Percentiles rank a stretch among this genome's conserved stretches.
These are phyloP conservation scores for Periplaneta americana DNA, from an alignment of 1,140 invertebrate genomes.

Conservation along the genomic window DNA sequence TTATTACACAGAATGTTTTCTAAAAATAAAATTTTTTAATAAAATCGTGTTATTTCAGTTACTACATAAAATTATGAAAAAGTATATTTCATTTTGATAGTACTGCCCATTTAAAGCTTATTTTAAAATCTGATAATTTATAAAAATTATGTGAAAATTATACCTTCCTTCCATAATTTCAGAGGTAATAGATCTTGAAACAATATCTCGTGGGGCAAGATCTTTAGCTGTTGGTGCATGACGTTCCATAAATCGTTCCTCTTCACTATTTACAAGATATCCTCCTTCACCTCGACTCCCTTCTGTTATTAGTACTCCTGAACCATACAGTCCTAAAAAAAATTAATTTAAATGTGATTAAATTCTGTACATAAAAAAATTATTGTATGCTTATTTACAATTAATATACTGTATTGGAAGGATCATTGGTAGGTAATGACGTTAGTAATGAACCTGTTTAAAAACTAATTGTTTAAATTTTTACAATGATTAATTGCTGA, in stretches of 20 bases:
- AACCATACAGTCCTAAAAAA: conserved; percentile 65
- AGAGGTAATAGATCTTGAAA: conserved; percentile 75
- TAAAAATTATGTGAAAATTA: no score
- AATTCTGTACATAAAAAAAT: background rate
- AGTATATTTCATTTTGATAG: no score
- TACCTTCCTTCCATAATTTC: conserved; percentile 75
- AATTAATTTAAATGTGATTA: background rate
- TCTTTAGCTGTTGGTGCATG: conserved; percentile 85
- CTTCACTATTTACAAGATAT: conserved; percentile 72
- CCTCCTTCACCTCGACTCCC: conserved; percentile 76
- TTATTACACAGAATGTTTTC: no score
- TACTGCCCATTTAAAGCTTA: no score
- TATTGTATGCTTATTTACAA: background rate
- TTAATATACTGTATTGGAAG: no score
- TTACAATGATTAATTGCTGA: no score
- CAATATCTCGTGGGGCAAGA: conserved; percentile 78
- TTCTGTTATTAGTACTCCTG: conserved; percentile 83
- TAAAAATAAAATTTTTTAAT: no score
- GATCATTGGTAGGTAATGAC: no score
- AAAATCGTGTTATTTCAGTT: no score
- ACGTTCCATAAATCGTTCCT: conserved; percentile 81
- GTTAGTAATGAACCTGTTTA: background rate
- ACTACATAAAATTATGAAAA: no score
- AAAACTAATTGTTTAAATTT: no score
- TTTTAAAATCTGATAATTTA: no score